A percentile compares a stretch with the other conserved stretches of the same genome.
Evolutionary conservation across 2,113 vertebrate genomes (phyloP).

Genomic region (Silurus asotus): DNA sequence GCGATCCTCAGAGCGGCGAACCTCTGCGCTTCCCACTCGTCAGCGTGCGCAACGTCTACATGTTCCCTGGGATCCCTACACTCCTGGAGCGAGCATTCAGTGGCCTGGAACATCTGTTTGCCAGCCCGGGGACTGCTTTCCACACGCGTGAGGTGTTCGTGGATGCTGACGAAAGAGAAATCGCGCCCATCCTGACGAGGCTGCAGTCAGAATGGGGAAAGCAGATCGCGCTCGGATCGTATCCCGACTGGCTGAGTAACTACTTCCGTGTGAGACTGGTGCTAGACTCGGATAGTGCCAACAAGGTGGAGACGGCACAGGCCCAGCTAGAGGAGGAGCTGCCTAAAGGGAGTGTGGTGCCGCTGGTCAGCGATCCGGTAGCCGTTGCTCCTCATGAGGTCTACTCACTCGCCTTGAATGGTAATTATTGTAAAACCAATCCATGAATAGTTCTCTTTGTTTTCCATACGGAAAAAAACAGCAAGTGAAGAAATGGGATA

Average conservation of each 20-base stretch:
- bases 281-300: conserved; percentile 81
- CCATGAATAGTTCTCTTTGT: neutral
- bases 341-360: conserved; percentile 76
- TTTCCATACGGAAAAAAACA: neutral
- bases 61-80: conserved; percentile 89
- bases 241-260: conserved; percentile 92
- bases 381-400: conserved; percentile 77
- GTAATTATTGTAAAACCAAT: conserved; percentile 64
- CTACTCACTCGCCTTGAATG: conserved; percentile 78
- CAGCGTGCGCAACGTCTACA: conserved; percentile 89
- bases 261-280: conserved; percentile 88
- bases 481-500: neutral
- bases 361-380: conserved; percentile 73
- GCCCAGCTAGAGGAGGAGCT: conserved; percentile 76
- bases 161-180: conserved; percentile 75
- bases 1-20: conserved; percentile 71
- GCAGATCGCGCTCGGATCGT: conserved; percentile 83
- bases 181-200: conserved; percentile 72
- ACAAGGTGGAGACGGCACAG: conserved; percentile 75
- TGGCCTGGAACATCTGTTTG: conserved; percentile 82
- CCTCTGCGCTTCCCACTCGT: conserved; percentile 82
- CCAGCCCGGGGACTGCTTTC: conserved; percentile 74
- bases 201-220: conserved; percentile 73
- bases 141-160: conserved; percentile 81
- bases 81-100: conserved; percentile 81